Evolutionary conservation across 2,113 vertebrate genomes (phyloP).

Genomic region (Tachysurus vachellii): DNA sequence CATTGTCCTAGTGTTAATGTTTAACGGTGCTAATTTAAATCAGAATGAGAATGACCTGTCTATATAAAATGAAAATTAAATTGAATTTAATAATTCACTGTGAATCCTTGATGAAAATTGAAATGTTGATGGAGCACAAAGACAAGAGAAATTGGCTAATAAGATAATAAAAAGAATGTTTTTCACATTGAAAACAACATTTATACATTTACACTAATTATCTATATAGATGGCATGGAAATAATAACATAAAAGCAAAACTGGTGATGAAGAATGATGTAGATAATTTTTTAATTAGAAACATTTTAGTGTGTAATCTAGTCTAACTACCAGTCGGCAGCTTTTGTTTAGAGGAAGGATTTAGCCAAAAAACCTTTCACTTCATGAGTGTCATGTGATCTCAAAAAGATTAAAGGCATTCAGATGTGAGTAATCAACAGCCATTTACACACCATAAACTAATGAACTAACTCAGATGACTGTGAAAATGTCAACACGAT

Average conservation of each 20-base stretch:
- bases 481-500: background rate
- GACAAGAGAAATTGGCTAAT: too few species aligned
- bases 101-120: background rate
- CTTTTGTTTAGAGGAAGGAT: background rate
- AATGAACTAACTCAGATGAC: background rate
- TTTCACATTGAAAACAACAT: background rate
- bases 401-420: background rate
- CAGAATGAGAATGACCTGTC: conserved; percentile 4
- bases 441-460: background rate
- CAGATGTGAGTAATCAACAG: background rate
- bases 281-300: background rate
- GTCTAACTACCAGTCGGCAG: background rate
- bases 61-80: conserved; percentile 37
- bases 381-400: background rate
- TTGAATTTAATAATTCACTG: background rate
- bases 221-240: background rate
- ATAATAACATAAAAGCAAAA: background rate
- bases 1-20: background rate
- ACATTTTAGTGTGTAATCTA: background rate
- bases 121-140: background rate
- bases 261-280: background rate
- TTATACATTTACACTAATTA: background rate
- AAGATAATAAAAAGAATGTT: background rate
- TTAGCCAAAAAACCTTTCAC: background rate
- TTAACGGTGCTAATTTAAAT: background rate